These are phyloP conservation scores for Mycalesis mineus DNA, from an alignment of 2,888 invertebrate species.

Conservation along the genomic window DNA sequence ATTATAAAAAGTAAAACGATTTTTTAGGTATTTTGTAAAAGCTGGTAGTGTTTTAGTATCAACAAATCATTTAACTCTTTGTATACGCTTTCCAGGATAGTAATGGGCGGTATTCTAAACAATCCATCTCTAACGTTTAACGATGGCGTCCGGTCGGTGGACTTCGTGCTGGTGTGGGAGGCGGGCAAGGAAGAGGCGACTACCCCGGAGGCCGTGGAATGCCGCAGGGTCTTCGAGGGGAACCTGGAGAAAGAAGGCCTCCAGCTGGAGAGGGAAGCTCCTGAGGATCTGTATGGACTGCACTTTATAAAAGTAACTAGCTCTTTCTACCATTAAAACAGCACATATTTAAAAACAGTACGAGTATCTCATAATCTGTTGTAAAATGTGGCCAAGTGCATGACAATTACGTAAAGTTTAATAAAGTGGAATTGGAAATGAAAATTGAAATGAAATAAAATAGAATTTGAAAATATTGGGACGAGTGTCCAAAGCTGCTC, in stretches of 20 bases:
- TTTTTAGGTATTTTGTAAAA: too few relatives aligned
- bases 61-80: background rate
- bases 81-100: conserved; percentile 45
- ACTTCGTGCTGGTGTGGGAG: conserved; percentile 89
- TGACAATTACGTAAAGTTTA: too few relatives aligned
- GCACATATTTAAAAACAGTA: too few relatives aligned
- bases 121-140: conserved; percentile 82
- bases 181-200: conserved; percentile 72
- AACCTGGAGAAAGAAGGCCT: conserved; percentile 86
- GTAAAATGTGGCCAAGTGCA: too few relatives aligned
- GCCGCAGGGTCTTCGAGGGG: conserved; percentile 81
- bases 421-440: too few relatives aligned
- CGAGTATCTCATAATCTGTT: too few relatives aligned
- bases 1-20: too few relatives aligned
- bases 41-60: too few relatives aligned
- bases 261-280: conserved; percentile 83
- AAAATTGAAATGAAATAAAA: too few relatives aligned
- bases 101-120: conserved; percentile 61
- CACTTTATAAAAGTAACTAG: conserved; percentile 88
- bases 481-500: too few relatives aligned
- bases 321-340: too few relatives aligned
- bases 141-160: conserved; percentile 84
- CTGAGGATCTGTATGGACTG: conserved; percentile 80
- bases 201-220: conserved; percentile 58
- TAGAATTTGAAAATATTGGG: too few relatives aligned